Evolutionary conservation across 2,113 vertebrate species (phyloP).

Genomic region (Pheucticus melanocephalus): DNA sequence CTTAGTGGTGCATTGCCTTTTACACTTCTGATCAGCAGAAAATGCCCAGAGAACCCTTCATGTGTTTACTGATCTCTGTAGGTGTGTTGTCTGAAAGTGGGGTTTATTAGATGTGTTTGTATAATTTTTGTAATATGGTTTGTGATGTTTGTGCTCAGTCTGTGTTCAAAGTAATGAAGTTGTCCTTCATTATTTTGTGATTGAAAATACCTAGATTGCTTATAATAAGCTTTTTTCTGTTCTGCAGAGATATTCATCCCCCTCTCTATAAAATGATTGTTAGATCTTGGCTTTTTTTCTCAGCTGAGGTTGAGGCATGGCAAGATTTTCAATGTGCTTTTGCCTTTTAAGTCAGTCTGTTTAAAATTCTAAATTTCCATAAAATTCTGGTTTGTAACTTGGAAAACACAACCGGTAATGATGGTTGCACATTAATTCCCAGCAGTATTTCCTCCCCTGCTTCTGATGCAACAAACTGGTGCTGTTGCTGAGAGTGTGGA

Average conservation of each 20-base stretch:
- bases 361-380: background rate
- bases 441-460: background rate
- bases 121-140: background rate
- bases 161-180: background rate
- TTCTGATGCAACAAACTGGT: background rate
- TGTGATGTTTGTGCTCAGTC: background rate
- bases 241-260: background rate
- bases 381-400: background rate
- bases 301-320: background rate
- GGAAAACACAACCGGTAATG: background rate
- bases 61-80: background rate
- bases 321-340: background rate
- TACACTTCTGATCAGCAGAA: background rate
- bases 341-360: background rate
- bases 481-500: rapidly evolving
- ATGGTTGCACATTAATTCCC: background rate
- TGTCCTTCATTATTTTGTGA: background rate
- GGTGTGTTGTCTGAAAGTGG: background rate
- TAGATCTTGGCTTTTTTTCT: background rate
- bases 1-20: background rate
- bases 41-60: background rate
- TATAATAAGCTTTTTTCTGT: background rate
- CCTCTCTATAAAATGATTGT: background rate
- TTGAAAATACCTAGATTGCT: background rate
- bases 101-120: background rate